Conservation (phyloP, 2,888 invertebrate species). For the Andrena camellia region DNA sequence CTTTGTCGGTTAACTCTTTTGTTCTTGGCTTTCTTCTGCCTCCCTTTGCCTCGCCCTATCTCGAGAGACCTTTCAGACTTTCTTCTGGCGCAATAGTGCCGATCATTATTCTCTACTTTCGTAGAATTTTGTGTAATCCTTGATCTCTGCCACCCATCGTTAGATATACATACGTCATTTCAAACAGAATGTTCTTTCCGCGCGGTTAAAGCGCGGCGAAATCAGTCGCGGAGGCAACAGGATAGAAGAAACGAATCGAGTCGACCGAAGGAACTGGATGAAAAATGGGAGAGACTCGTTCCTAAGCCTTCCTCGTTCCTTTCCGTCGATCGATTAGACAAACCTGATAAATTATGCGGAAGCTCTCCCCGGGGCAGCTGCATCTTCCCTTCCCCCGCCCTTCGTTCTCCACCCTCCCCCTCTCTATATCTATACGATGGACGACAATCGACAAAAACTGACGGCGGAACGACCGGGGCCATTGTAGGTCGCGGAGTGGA, state of each 20-base stretch:
- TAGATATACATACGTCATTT: background rate
- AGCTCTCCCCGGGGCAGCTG: slow-evolving; percentile 53
- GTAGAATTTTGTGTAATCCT: too few species aligned
- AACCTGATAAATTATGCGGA: slow-evolving; percentile 82
- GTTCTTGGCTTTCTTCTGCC: too few species aligned
- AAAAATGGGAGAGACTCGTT: slow-evolving; percentile 32
- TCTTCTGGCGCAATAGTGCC: too few species aligned
- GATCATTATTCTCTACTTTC: too few species aligned
- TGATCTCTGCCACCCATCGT: background rate
- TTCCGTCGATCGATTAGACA: slow-evolving; percentile 79
- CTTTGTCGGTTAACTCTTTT: too few species aligned
- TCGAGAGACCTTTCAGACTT: too few species aligned
- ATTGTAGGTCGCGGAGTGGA: slow-evolving; percentile 81
- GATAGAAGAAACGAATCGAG: background rate
- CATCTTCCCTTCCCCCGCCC: slow-evolving; percentile 28
- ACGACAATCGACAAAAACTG: slow-evolving; percentile 82
- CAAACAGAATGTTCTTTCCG: too few species aligned
- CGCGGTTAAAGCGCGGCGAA: background rate
- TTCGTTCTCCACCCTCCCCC: slow-evolving; percentile 37
- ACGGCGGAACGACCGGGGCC: slow-evolving; percentile 79
- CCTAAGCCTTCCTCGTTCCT: slow-evolving; percentile 34
- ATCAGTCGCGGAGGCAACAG: background rate
- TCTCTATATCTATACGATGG: slow-evolving; percentile 65
- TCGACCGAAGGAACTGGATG: slow-evolving; percentile 31
- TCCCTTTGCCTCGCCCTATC: too few species aligned